Base-by-base conservation (phyloP, 2,888 invertebrate genomes). In the Blomia tropicalis region DNA sequence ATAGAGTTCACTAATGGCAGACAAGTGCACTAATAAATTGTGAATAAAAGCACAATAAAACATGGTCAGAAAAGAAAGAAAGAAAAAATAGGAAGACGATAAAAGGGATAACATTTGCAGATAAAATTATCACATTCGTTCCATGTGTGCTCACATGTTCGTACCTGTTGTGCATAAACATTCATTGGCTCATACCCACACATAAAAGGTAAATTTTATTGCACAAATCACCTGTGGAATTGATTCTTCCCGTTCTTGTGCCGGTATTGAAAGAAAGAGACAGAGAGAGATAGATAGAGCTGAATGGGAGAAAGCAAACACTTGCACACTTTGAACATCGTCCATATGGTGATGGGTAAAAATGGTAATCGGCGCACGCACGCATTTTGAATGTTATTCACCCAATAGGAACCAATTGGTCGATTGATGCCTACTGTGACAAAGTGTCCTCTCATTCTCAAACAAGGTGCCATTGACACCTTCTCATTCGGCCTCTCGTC, bases 211-310 rank as follows among this genome's bases (percentile, higher is more conserved):
- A 17, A n/a, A 14, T 47, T 47, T 47, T 47, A 47, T 47, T 47
- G 51, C 51, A 47, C 51, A 47, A 47, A 47, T 47, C 51, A 47
- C 51, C 51, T 47, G 51, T 47, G n/a, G 51, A 47, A 47, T 47
- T 47, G 51, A 47, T 47, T 47, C 51, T n/a, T 22, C 23, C 17
- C 36, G 36, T 36, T 36, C 36, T 36, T 17, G 36, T n/a, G n/a
- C n/a, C n/a, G n/a, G n/a, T n/a, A n/a, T 7, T 36, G 36, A 36
- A 36, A 36, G 7, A 25, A 47, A 47, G 51, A 41, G n/a, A 41
- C 14, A 14, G 41, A 41, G 14, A 41, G 41, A 14, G n/a, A 41
- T 17, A n/a, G 14, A 41, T 14, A 41, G 41, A 17, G 41, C 41
- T 41, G 14, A 17, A n/a, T 41, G 41, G 14, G 41, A n/a, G 14